A percentile compares a stretch with the other conserved stretches of the same genome.
phyloP scores from a whole-genome alignment of 53 echinoderm and acorn worm species.

The Arbacia lixula region DNA sequence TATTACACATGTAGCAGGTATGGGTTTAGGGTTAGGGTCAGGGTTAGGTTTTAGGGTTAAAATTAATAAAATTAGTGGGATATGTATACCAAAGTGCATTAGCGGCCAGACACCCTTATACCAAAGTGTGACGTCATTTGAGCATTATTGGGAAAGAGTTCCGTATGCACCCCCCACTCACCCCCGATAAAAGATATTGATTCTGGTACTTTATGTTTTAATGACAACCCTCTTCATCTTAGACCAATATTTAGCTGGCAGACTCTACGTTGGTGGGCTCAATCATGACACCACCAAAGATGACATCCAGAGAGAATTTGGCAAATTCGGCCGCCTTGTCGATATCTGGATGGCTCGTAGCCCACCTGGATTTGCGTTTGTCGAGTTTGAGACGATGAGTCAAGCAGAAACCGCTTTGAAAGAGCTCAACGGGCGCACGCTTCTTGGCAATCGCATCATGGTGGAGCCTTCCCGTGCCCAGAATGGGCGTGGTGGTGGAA shows the following conservation, averaged over 20 bases:
- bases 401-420: constrained; percentile 89
- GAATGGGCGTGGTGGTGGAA: constrained; percentile 71
- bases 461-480: constrained; percentile 90
- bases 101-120: too few species aligned
- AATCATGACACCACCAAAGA: constrained; percentile 75
- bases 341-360: constrained; percentile 97
- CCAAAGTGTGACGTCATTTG: too few species aligned
- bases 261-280: constrained; percentile 87
- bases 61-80: too few species aligned
- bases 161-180: too few species aligned
- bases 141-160: too few species aligned
- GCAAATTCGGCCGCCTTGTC: constrained; percentile 74
- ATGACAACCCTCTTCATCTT: too few species aligned
- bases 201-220: too few species aligned
- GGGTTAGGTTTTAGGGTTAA: too few species aligned
- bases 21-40: too few species aligned
- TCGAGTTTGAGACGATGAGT: constrained; percentile 72
- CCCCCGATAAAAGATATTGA: too few species aligned
- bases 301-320: constrained; percentile 82
- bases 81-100: too few species aligned
- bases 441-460: constrained; percentile 82
- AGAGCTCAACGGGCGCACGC: constrained; percentile 72
- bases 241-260: constrained; percentile 72
- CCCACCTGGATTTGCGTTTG: constrained; percentile 98
- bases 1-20: too few species aligned